Evolutionary conservation across 1,140 invertebrate genomes (phyloP).

Genomic region (Drosophila leontia): DNA sequence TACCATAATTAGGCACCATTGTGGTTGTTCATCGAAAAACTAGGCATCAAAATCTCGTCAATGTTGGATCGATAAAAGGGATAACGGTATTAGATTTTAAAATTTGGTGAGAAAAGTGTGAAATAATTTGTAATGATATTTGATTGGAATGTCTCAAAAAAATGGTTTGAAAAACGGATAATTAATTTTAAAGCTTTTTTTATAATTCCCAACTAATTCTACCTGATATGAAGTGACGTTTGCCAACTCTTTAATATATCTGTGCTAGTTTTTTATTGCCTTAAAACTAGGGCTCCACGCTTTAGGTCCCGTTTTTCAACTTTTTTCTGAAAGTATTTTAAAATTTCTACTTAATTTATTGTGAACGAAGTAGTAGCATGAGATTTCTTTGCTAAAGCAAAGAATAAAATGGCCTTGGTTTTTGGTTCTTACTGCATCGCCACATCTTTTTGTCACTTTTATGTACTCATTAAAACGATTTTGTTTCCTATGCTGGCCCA

Average conservation of each 20-base stretch:
- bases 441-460: not conserved
- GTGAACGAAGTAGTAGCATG: too few species aligned
- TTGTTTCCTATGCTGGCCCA: slow-evolving; percentile 6
- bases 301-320: too few species aligned
- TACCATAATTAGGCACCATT: slow-evolving; percentile 17
- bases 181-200: too few species aligned
- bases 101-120: not conserved
- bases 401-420: not conserved
- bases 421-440: slow-evolving; percentile 1
- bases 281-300: too few species aligned
- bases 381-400: not conserved
- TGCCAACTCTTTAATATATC: too few species aligned
- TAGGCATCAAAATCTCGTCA: not conserved
- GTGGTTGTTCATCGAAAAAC: slow-evolving; percentile 13
- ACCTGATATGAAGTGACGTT: too few species aligned
- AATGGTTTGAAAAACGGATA: too few species aligned
- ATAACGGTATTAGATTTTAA: not conserved
- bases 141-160: too few species aligned
- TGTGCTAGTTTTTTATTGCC: too few species aligned
- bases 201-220: too few species aligned
- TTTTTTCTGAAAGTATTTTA: too few species aligned
- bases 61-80: not conserved
- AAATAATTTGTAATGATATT: not conserved
- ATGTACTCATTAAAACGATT: slow-evolving; percentile 28
- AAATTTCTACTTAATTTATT: not conserved